phyloP scores from a whole-genome alignment of 2,797 vertebrate genomes.

The Notoglanidium macrostoma region DNA sequence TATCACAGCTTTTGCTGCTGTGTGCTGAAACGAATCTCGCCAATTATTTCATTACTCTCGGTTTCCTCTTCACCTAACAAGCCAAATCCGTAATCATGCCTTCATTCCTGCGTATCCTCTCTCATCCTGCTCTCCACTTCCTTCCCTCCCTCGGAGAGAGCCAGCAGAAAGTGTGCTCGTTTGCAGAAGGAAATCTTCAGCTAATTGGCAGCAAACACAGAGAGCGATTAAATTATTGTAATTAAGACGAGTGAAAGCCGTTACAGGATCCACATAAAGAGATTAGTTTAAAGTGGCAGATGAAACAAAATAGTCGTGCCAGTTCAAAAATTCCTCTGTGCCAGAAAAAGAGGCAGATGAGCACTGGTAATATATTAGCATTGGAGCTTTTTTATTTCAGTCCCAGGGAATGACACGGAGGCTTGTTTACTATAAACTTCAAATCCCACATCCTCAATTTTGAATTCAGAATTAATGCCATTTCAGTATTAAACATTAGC shows the following conservation, averaged over 20 bases:
- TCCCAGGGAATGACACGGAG: background rate
- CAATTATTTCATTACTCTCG: slow-evolving; percentile 2
- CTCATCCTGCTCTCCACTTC: slow-evolving; percentile 17
- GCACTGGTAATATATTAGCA: background rate
- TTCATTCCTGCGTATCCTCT: slow-evolving; percentile 2
- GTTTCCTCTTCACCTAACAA: background rate
- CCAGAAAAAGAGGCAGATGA: background rate
- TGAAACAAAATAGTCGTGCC: slow-evolving; percentile 41
- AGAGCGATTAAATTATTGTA: slow-evolving; percentile 55
- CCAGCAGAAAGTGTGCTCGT: slow-evolving; percentile 35
- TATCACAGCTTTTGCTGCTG: background rate
- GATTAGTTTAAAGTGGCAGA: slow-evolving; percentile 44
- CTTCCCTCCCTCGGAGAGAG: slow-evolving; percentile 39
- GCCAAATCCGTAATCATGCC: background rate
- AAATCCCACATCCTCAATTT: background rate
- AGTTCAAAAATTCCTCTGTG: slow-evolving; percentile 14
- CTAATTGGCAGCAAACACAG: slow-evolving; percentile 55
- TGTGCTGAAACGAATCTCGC: background rate
- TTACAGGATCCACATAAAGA: slow-evolving; percentile 50
- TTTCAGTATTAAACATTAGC: background rate
- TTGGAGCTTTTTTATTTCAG: background rate
- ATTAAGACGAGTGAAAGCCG: slow-evolving; percentile 55
- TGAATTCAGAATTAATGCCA: background rate
- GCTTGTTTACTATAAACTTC: background rate
- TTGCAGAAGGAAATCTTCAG: slow-evolving; percentile 40